Percentiles rank a stretch among this genome's conserved stretches.
Evolutionary conservation across 2,113 vertebrate species (phyloP).

Genomic region (Sporophila hypoxantha): DNA sequence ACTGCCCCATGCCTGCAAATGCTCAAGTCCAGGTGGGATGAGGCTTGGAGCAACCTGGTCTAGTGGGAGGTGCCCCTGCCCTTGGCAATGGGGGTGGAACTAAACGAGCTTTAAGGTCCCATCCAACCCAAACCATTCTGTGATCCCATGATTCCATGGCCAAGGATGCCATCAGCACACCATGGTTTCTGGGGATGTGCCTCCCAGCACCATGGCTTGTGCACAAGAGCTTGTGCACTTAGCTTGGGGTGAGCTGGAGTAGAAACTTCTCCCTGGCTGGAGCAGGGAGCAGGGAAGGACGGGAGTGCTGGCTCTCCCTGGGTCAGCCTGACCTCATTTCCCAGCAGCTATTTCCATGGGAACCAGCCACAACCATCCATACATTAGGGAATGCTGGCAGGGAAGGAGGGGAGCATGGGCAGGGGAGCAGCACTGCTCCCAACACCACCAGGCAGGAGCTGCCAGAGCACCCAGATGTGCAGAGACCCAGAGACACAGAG

Average conservation of each 20-base stretch:
- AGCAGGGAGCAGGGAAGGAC: background rate
- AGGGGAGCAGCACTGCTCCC: background rate
- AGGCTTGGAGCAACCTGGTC: background rate
- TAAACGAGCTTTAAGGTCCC: background rate
- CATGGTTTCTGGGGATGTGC: background rate
- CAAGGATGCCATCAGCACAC: background rate
- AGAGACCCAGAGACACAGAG: background rate
- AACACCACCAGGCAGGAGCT: background rate
- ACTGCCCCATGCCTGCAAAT: background rate
- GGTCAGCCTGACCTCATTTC: slow-evolving; percentile 27
- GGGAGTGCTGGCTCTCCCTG: background rate
- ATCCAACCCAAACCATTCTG: background rate
- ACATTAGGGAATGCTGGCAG: background rate
- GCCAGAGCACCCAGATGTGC: background rate
- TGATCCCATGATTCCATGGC: background rate
- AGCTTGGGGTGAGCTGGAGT: background rate
- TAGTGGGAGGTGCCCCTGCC: background rate
- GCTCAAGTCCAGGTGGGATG: background rate
- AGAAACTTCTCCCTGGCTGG: background rate
- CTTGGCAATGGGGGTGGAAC: background rate
- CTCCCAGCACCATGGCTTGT: background rate
- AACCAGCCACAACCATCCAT: slow-evolving; percentile 26
- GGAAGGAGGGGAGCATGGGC: background rate
- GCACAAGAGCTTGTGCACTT: background rate
- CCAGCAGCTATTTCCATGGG: slow-evolving; percentile 10